Conservation (phyloP, 2,113 vertebrate genomes). For the Phalacrocorax brasilianus region DNA sequence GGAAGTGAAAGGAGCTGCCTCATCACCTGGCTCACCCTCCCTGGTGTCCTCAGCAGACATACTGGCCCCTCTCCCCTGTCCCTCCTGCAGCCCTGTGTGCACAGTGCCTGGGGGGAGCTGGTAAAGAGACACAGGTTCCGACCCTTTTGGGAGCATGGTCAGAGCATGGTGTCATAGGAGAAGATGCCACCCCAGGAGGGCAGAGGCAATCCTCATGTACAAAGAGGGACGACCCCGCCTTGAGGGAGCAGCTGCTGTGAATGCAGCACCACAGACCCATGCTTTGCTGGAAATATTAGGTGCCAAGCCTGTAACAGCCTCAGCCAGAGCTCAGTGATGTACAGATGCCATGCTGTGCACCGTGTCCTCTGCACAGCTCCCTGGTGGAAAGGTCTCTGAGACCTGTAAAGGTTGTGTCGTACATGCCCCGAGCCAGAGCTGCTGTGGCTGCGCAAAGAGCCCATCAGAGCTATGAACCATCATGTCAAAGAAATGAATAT, state of each 20-base stretch:
- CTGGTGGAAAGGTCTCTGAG: background rate
- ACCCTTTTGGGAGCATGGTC: background rate
- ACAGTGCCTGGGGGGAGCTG: background rate
- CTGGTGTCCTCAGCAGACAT: background rate
- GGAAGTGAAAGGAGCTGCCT: background rate
- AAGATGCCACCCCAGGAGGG: background rate
- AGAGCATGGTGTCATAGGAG: background rate
- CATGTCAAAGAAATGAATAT: background rate
- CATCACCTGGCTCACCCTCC: background rate
- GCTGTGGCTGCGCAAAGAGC: fast-evolving
- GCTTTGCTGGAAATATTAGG: fast-evolving
- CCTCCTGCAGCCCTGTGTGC: background rate
- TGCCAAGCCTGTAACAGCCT: background rate
- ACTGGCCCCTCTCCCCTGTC: background rate
- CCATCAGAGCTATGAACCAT: background rate
- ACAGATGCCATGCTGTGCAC: fast-evolving
- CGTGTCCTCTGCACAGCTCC: fast-evolving
- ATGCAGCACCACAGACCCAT: background rate
- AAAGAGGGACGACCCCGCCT: background rate
- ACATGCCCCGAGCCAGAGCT: background rate
- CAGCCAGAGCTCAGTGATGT: background rate
- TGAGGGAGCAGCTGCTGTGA: background rate
- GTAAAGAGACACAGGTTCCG: background rate
- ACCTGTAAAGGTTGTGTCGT: background rate
- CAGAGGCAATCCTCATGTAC: background rate